These are phyloP conservation scores for Leptinotarsa haldemani DNA, from an alignment of 2,888 invertebrate species.

Conservation along the genomic window DNA sequence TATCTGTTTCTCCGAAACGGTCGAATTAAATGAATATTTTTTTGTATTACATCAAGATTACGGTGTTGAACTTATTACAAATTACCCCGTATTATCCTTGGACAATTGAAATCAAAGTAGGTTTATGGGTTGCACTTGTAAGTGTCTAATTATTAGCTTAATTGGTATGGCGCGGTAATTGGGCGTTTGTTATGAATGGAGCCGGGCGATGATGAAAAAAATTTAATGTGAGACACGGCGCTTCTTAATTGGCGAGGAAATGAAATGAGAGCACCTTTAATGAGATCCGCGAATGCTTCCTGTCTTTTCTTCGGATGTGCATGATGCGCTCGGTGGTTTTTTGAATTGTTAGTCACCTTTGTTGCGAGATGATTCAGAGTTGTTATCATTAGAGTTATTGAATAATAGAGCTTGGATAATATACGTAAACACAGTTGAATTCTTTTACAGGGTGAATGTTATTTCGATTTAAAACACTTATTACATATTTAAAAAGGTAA, in stretches of 20 bases:
- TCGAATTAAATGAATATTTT: not conserved
- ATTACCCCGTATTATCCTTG: not conserved
- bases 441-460: too few species aligned
- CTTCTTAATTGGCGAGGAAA: conserved; percentile 6
- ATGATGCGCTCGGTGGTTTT: conserved; percentile 6
- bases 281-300: conserved; percentile 5
- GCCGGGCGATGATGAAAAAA: conserved; percentile 10
- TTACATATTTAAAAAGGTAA: too few species aligned
- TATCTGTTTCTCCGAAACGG: too few species aligned
- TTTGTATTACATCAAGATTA: not conserved
- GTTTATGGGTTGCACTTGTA: not conserved
- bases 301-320: not conserved
- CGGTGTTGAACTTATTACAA: too few species aligned
- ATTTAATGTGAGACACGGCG: not conserved
- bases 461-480: too few species aligned
- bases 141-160: conserved; percentile 5
- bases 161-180: conserved; percentile 4
- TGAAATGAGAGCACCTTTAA: conserved; percentile 3
- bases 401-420: not conserved
- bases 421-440: too few species aligned
- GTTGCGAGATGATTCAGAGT: conserved; percentile 6
- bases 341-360: not conserved
- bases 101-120: conserved; percentile 3
- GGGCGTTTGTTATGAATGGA: conserved; percentile 11
- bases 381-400: conserved; percentile 1